Conservation (phyloP, 1,140 invertebrate genomes). For the Hermetia illucens region DNA sequence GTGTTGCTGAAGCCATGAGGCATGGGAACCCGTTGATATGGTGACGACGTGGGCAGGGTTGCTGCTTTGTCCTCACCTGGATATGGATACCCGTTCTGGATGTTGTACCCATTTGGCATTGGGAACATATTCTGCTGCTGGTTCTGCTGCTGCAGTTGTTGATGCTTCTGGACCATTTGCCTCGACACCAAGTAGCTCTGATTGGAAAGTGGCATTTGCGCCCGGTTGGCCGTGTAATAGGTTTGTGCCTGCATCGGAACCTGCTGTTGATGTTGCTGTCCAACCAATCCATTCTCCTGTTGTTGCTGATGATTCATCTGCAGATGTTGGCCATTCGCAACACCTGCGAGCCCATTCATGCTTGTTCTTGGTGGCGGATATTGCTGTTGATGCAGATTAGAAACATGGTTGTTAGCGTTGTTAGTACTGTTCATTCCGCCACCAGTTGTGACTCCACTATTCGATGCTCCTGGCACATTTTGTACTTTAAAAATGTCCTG, state of each 20-base stretch:
- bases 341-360: constrained; percentile 19
- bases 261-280: constrained; percentile 1
- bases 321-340: constrained; percentile 14
- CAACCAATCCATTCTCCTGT: constrained; percentile 2
- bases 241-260: constrained; percentile 11
- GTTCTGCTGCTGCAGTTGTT: constrained; percentile 22
- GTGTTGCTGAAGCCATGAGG: constrained; percentile 30
- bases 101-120: not conserved
- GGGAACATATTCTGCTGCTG: constrained; percentile 22
- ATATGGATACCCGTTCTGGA: too few species aligned
- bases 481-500: constrained; percentile 14
- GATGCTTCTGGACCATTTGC: constrained; percentile 23
- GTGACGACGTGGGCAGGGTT: constrained; percentile 18
- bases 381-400: constrained; percentile 9
- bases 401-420: constrained; percentile 4
- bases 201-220: too few species aligned
- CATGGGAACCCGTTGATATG: constrained; percentile 39
- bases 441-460: not conserved
- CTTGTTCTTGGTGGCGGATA: constrained; percentile 13
- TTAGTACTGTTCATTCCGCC: constrained; percentile 2
- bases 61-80: too few species aligned
- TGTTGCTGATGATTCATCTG: constrained; percentile 10
- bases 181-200: constrained; percentile 13
- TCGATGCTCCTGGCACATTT: constrained; percentile 6
- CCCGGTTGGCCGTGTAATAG: constrained; percentile 22